phyloP scores from a whole-genome alignment of 2,797 vertebrate genomes.

The Brachyalestes nurse region DNA sequence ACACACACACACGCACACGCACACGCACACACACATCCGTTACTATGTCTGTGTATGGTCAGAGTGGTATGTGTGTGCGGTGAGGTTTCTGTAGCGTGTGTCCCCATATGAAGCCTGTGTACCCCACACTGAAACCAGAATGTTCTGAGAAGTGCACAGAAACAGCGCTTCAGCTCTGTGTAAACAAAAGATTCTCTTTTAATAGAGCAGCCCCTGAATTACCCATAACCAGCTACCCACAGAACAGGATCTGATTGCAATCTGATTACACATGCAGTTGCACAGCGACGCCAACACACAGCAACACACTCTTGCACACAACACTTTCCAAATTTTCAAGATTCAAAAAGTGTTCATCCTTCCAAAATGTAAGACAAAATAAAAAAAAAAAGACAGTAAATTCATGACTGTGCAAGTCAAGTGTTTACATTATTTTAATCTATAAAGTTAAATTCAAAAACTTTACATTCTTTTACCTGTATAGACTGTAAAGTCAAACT shows the following conservation, averaged over 20 bases:
- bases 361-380: neutral
- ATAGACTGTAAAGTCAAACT: no score
- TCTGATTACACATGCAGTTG: slow-evolving; percentile 32
- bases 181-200: slow-evolving; percentile 64
- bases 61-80: slow-evolving; percentile 59
- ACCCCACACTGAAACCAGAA: slow-evolving; percentile 70
- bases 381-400: no score
- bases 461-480: neutral
- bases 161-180: slow-evolving; percentile 46
- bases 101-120: slow-evolving; percentile 69
- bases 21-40: slow-evolving; percentile 34
- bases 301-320: no score
- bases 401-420: no score
- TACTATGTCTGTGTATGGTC: slow-evolving; percentile 72
- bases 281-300: slow-evolving; percentile 18
- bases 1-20: neutral
- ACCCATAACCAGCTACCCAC: slow-evolving; percentile 62
- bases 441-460: neutral
- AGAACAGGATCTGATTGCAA: slow-evolving; percentile 63
- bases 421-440: no score
- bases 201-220: slow-evolving; percentile 76
- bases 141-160: slow-evolving; percentile 65
- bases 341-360: neutral
- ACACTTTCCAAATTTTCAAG: slow-evolving; percentile 1
- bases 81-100: slow-evolving; percentile 60